A percentile compares a stretch with the other conserved stretches of the same genome.
phyloP scores from a whole-genome alignment of 2,888 invertebrate genomes.

The Watsonalla cultraria region DNA sequence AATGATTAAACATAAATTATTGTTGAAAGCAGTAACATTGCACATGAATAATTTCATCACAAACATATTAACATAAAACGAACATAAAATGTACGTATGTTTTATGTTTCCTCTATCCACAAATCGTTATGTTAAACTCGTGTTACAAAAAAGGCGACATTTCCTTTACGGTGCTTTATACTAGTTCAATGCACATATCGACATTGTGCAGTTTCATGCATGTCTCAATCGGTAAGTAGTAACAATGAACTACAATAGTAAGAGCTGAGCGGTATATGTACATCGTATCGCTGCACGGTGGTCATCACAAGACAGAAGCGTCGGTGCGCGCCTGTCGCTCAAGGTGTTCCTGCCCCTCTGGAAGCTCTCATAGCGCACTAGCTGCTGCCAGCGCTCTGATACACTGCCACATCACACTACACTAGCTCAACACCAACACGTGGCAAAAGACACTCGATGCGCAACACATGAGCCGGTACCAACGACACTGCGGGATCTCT shows the following conservation, averaged over 20 bases:
- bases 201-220: slow-evolving; percentile 69
- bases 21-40: slow-evolving; percentile 33
- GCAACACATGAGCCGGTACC: slow-evolving; percentile 67
- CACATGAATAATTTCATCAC: slow-evolving; percentile 39
- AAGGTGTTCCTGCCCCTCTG: slow-evolving; percentile 70
- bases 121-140: slow-evolving; percentile 27
- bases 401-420: slow-evolving; percentile 74
- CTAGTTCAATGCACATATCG: slow-evolving; percentile 60
- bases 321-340: slow-evolving; percentile 69
- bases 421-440: slow-evolving; percentile 73
- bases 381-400: slow-evolving; percentile 58
- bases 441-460: slow-evolving; percentile 69
- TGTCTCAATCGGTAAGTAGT: slow-evolving; percentile 46
- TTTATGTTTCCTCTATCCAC: slow-evolving; percentile 21
- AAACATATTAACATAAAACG: slow-evolving; percentile 32
- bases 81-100: slow-evolving; percentile 19
- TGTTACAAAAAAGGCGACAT: slow-evolving; percentile 54
- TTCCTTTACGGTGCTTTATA: slow-evolving; percentile 52
- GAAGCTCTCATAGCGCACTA: slow-evolving; percentile 64
- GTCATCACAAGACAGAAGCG: slow-evolving; percentile 62
- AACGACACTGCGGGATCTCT: slow-evolving; percentile 48
- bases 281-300: slow-evolving; percentile 56
- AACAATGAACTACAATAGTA: slow-evolving; percentile 60
- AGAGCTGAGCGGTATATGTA: slow-evolving; percentile 65
- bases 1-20: slow-evolving; percentile 29